These are phyloP conservation scores for Pseudachorutes palmiensis DNA, from an alignment of 1,140 invertebrate genomes.

Conservation along the genomic window DNA sequence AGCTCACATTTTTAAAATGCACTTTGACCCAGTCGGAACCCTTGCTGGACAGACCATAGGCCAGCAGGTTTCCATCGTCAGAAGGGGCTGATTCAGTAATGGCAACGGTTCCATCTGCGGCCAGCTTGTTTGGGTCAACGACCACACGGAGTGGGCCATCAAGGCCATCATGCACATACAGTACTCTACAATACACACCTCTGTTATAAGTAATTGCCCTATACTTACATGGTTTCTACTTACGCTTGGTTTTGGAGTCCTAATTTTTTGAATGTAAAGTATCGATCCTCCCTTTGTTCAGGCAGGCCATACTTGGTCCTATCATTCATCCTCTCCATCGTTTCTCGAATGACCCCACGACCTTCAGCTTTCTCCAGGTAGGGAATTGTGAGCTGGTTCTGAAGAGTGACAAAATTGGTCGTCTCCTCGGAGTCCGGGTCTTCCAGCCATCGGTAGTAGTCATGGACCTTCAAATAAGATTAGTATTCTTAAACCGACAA, in stretches of 20 bases:
- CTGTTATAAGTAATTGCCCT: too few relatives aligned
- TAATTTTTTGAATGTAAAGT: conserved; percentile 87
- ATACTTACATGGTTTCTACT: too few relatives aligned
- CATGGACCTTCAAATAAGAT: conserved; percentile 56
- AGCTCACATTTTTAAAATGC: conserved; percentile 66
- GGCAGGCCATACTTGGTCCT: conserved; percentile 90
- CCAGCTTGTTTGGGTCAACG: conserved; percentile 86
- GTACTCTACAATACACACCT: conserved; percentile 70
- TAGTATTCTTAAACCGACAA: not conserved
- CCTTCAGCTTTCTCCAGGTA: conserved; percentile 69
- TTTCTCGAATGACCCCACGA: conserved; percentile 61
- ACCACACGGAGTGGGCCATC: conserved; percentile 73
- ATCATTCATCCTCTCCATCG: conserved; percentile 84
- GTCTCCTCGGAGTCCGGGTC: conserved; percentile 89
- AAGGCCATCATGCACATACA: conserved; percentile 79
- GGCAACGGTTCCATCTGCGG: conserved; percentile 85
- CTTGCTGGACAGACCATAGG: conserved; percentile 81
- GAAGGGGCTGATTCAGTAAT: conserved; percentile 74
- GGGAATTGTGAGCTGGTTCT: conserved; percentile 80
- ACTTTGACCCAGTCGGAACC: conserved; percentile 95
- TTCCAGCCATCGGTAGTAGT: conserved; percentile 95
- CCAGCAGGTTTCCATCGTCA: conserved; percentile 79
- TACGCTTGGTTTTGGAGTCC: conserved; percentile 94
- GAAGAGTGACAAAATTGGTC: conserved; percentile 77
- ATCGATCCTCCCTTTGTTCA: conserved; percentile 66